These are phyloP conservation scores for Pseudomyrmex gracilis DNA, from an alignment of 1,140 invertebrate species.

Conservation along the genomic window DNA sequence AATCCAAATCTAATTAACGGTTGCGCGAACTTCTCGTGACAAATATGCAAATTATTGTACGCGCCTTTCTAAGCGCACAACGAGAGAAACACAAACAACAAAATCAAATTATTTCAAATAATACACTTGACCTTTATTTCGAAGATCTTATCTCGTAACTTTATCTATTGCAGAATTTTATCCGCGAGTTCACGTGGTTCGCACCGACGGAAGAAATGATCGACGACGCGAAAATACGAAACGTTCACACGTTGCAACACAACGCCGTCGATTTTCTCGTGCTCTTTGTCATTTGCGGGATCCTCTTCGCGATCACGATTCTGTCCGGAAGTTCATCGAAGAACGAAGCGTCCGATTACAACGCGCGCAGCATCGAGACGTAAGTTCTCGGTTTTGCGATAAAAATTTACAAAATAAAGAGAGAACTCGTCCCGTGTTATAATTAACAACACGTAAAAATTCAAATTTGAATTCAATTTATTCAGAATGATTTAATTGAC, in stretches of 20 bases:
- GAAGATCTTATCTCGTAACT: background rate
- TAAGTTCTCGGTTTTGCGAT: constrained; percentile 85
- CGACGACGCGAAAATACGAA: constrained; percentile 73
- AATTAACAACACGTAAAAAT: too few species aligned
- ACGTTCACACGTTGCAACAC: constrained; percentile 80
- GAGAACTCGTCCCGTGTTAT: background rate
- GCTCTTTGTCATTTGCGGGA: constrained; percentile 67
- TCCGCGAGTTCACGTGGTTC: constrained; percentile 68
- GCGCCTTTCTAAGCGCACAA: too few species aligned
- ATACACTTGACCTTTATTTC: too few species aligned
- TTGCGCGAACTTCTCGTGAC: background rate
- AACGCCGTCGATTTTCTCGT: constrained; percentile 56
- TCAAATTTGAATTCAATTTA: too few species aligned
- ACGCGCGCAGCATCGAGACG: constrained; percentile 26
- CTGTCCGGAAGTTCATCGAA: constrained; percentile 66
- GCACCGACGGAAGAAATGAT: constrained; percentile 6
- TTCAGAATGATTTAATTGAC: too few species aligned
- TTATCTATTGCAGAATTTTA: constrained; percentile 62
- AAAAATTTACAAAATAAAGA: constrained; percentile 62
- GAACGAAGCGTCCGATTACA: constrained; percentile 37
- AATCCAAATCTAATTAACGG: background rate
- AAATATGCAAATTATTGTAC: too few species aligned
- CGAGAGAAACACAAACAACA: too few species aligned
- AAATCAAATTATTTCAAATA: too few species aligned
- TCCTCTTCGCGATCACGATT: constrained; percentile 80